These are phyloP conservation scores for Lymantria monacha DNA, from an alignment of 2,888 invertebrate genomes.

Conservation along the genomic window DNA sequence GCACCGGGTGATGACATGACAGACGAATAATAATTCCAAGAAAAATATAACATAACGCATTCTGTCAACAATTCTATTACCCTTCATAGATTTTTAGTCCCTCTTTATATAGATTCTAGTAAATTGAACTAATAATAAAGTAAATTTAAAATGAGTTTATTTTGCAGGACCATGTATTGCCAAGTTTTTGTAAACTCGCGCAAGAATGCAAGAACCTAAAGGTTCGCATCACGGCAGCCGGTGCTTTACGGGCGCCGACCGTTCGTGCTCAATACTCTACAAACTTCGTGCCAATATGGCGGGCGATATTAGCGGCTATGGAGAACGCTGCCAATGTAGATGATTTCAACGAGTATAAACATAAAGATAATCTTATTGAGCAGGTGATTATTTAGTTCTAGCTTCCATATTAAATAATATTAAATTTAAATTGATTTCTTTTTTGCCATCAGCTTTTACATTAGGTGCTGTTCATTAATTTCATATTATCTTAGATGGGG, in stretches of 20 bases:
- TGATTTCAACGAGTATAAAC: slow-evolving; percentile 92
- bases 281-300: slow-evolving; percentile 85
- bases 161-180: slow-evolving; percentile 83
- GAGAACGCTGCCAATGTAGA: slow-evolving; percentile 90
- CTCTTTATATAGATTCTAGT: too few relatives aligned
- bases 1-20: too few relatives aligned
- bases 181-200: slow-evolving; percentile 84
- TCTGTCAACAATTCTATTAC: too few relatives aligned
- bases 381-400: slow-evolving; percentile 85
- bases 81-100: too few relatives aligned
- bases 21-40: too few relatives aligned
- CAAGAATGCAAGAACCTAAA: slow-evolving; percentile 92
- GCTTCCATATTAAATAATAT: too few relatives aligned
- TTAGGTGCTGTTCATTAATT: too few relatives aligned
- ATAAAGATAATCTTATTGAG: slow-evolving; percentile 92
- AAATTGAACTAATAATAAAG: too few relatives aligned
- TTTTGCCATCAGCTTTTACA: too few relatives aligned
- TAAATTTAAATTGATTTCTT: too few relatives aligned
- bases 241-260: slow-evolving; percentile 86
- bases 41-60: too few relatives aligned
- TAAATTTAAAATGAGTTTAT: neutral
- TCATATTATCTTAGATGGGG: too few relatives aligned
- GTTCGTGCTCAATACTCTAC: slow-evolving; percentile 84
- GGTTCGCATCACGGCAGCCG: slow-evolving; percentile 93
- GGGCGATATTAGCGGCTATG: slow-evolving; percentile 86